A percentile compares a stretch with the other conserved stretches of the same genome.
phyloP scores from a whole-genome alignment of 2,797 vertebrate genomes.

The Hydrophis major region DNA sequence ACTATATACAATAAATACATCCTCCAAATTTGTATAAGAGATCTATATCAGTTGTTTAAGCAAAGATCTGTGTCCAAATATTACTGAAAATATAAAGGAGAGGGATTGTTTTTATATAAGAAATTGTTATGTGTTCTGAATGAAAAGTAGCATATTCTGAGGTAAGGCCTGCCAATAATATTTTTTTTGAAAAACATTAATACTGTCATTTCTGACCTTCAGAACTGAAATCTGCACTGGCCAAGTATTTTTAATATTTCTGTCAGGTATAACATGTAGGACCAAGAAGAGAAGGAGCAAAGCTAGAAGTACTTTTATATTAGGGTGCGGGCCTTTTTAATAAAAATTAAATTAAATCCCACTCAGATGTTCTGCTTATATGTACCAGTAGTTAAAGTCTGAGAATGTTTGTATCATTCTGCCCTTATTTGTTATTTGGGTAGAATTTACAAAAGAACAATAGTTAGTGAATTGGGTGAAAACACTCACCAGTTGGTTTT shows the following conservation, averaged over 20 bases:
- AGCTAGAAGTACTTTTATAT: background rate
- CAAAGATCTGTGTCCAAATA: background rate
- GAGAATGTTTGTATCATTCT: no score
- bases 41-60: background rate
- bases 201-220: background rate
- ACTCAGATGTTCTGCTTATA: background rate
- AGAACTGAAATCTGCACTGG: background rate
- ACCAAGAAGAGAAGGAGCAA: background rate
- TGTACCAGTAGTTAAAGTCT: background rate
- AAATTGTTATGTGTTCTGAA: background rate
- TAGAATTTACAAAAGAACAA: background rate
- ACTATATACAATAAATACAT: background rate
- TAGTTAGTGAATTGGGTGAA: background rate
- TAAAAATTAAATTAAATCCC: background rate
- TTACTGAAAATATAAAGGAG: background rate
- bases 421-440: background rate
- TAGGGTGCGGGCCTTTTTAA: background rate
- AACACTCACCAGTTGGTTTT: slow-evolving; percentile 94
- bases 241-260: background rate
- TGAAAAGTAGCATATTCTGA: background rate
- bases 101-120: background rate
- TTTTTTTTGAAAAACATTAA: background rate
- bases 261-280: background rate
- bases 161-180: background rate
- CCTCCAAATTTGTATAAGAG: background rate